Evolutionary conservation across 2,888 invertebrate species (phyloP).

Genomic region (Nymphalis polychloros): DNA sequence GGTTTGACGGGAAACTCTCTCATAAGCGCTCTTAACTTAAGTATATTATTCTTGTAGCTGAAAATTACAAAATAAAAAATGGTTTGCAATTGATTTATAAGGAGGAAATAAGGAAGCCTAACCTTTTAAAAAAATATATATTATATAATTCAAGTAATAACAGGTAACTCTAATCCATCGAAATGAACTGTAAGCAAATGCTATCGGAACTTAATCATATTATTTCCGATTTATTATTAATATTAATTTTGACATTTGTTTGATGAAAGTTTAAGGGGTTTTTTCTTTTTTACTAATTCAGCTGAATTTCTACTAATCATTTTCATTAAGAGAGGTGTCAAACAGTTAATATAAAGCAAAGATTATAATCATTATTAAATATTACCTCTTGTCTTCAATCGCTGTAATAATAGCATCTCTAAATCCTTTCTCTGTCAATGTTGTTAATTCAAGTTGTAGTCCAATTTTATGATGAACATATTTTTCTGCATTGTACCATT

Average conservation of each 20-base stretch:
- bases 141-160: too few species aligned
- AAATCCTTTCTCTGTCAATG: conserved; percentile 47
- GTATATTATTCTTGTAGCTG: conserved; percentile 42
- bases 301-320: background rate
- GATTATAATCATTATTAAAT: background rate
- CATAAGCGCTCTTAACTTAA: conserved; percentile 38
- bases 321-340: background rate
- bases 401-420: conserved; percentile 45
- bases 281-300: too few species aligned
- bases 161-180: too few species aligned
- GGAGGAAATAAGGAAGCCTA: too few species aligned
- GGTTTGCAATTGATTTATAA: background rate
- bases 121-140: too few species aligned
- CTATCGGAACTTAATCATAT: too few species aligned
- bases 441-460: conserved; percentile 48
- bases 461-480: conserved; percentile 53
- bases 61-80: conserved; percentile 5
- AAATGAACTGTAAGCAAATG: too few species aligned
- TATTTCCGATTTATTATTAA: too few species aligned
- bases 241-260: too few species aligned
- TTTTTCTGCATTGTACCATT: conserved; percentile 57
- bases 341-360: background rate
- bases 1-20: conserved; percentile 40
- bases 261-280: too few species aligned
- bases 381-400: conserved; percentile 46